Percentiles rank a stretch among this genome's conserved stretches.
These are phyloP conservation scores for Dendropsophus ebraccatus DNA, from an alignment of 2,113 vertebrate species.

Conservation along the genomic window DNA sequence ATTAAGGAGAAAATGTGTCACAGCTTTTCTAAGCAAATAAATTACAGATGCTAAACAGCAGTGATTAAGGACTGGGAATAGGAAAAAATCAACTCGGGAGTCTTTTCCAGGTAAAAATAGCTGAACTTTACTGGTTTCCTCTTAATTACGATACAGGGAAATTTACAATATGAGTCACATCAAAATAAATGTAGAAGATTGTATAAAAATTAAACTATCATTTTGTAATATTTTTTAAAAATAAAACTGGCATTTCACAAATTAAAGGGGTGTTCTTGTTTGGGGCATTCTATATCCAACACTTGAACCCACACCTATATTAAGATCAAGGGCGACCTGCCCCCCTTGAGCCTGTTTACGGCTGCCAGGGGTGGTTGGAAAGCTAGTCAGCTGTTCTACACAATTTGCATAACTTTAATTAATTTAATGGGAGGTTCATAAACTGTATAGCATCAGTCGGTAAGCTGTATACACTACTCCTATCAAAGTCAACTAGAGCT, in stretches of 20 bases:
- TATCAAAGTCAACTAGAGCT: too few relatives aligned
- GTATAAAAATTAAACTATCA: neutral
- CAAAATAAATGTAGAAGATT: neutral
- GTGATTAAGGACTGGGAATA: neutral
- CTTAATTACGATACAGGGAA: neutral
- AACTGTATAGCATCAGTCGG: too few relatives aligned
- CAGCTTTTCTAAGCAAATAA: neutral
- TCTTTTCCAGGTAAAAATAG: neutral
- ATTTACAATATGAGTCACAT: constrained; percentile 25
- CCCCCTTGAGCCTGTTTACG: too few relatives aligned
- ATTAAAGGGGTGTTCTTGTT: too few relatives aligned
- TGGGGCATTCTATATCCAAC: too few relatives aligned
- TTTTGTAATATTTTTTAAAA: neutral
- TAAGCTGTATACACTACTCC: too few relatives aligned
- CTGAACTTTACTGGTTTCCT: neutral
- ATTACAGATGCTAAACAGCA: constrained; percentile 30
- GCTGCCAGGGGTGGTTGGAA: too few relatives aligned
- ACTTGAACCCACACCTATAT: too few relatives aligned
- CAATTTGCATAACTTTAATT: too few relatives aligned
- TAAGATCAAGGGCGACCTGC: too few relatives aligned
- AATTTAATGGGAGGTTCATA: too few relatives aligned
- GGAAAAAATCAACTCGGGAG: neutral
- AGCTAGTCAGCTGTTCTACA: too few relatives aligned
- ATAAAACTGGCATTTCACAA: neutral
- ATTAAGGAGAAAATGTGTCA: constrained; percentile 27